These are phyloP conservation scores for Lasioglossum marginatum DNA, from an alignment of 2,888 invertebrate genomes.

Conservation along the genomic window DNA sequence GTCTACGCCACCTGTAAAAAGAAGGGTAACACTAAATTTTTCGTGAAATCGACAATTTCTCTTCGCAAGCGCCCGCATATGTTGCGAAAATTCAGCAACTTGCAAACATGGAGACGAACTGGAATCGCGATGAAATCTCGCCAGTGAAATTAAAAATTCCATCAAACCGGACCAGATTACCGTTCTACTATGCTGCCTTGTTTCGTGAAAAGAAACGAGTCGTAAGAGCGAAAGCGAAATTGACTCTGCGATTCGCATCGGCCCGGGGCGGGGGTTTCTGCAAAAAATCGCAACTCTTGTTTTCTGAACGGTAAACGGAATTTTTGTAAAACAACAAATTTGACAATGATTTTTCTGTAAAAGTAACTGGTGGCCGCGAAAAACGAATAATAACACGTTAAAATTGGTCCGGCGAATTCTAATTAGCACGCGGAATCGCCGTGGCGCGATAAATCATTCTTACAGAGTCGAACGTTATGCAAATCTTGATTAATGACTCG, in stretches of 20 bases:
- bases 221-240: neutral
- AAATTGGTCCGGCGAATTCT: neutral
- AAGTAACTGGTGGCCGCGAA: neutral
- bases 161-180: neutral
- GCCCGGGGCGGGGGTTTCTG: neutral
- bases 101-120: neutral
- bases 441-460: neutral
- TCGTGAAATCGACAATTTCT: constrained; percentile 44
- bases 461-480: neutral
- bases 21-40: constrained; percentile 54
- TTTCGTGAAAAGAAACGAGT: neutral
- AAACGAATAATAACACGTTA: neutral
- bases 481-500: neutral
- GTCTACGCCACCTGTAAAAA: constrained; percentile 85
- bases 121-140: neutral
- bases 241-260: neutral
- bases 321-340: neutral
- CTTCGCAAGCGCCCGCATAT: neutral
- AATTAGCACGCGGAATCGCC: neutral
- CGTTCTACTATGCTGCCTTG: neutral
- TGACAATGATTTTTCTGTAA: too few relatives aligned
- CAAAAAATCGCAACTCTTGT: neutral
- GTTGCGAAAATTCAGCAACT: constrained; percentile 38
- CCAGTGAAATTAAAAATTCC: constrained; percentile 7
- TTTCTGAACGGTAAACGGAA: neutral